Evolutionary conservation across 2,888 invertebrate species (phyloP), one percentile per base, ranked within the genome.

Genomic region (Agriopis aurantiaria): DNA sequence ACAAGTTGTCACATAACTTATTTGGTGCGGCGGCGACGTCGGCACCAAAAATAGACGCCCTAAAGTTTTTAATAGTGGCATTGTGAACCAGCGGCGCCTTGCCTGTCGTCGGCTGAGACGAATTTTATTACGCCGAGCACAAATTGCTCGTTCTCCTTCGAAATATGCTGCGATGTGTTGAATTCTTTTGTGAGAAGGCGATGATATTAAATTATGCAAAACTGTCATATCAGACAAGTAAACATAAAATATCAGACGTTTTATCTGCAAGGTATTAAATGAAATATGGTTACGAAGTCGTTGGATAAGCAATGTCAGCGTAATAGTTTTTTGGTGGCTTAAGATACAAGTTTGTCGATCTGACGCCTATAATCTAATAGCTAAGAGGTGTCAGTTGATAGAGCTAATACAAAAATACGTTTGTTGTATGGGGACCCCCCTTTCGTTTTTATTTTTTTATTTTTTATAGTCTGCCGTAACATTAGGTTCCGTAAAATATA

Each of bases 31-130:
- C 69, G 69, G 65, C 79, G 82, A 69, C 84, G 87, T 86, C 84
- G 83, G 81, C 79, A 84, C 88, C 88, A 90, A 90, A 92, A 92
- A 93, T 93, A 92, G 89, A 88, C 84, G 82, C 88, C 89, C 89
- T 88, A 87, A 91, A 88, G 83, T 91, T 92, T 91, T 92, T 91
- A 92, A 91, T 91, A 90, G 88, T 86, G 84, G 84, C 77, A 82
- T 82, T 86, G 83, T 80, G 85, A 82, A 85, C 80, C 79, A 78
- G 75, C 89, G 89, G 89, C 90, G 90, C 91, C 90, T 90, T 82
- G 84, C 80, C 80, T 85, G 87, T 85, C 83, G 80, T 74, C 80
- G 75, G 80, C 81, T 80, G 80, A 83, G 90, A 89, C 89, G 85
- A 85, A 86, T 90, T 91, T 93, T 92, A 92, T 87, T 88, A 89